Evolutionary conservation across 2,797 vertebrate species (phyloP).

Genomic region (Lepilemur ruficaudatus): DNA sequence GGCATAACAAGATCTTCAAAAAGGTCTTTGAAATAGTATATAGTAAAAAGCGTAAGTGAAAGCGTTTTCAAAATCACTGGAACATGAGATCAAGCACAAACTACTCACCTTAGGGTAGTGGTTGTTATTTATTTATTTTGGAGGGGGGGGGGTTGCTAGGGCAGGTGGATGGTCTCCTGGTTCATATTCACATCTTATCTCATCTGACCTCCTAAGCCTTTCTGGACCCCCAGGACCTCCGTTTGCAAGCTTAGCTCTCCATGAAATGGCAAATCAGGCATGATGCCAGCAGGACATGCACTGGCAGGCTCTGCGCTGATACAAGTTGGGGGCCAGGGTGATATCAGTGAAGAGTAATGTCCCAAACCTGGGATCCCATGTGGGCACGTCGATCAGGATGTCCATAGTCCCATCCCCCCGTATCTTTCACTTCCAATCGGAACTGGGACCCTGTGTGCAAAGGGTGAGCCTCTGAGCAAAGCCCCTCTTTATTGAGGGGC

Average conservation of each 20-base stretch:
- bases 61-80: background rate
- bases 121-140: background rate
- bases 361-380: background rate
- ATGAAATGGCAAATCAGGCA: rapidly evolving
- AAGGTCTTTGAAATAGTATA: background rate
- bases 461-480: background rate
- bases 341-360: rapidly evolving
- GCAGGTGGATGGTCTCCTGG: background rate
- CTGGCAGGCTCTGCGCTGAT: rapidly evolving
- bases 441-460: background rate
- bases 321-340: background rate
- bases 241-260: rapidly evolving
- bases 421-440: background rate
- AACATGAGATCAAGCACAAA: no score
- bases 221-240: background rate
- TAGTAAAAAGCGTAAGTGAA: rapidly evolving
- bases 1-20: background rate
- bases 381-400: rapidly evolving
- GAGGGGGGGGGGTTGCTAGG: rapidly evolving
- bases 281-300: background rate
- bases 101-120: rapidly evolving
- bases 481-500: background rate
- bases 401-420: rapidly evolving
- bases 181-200: rapidly evolving
- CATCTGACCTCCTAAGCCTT: no score